A percentile compares a stretch with the other conserved stretches of the same genome.
These are phyloP conservation scores for Pseudocheirus occidentalis DNA, from an alignment of 2,797 vertebrate genomes.

Conservation along the genomic window DNA sequence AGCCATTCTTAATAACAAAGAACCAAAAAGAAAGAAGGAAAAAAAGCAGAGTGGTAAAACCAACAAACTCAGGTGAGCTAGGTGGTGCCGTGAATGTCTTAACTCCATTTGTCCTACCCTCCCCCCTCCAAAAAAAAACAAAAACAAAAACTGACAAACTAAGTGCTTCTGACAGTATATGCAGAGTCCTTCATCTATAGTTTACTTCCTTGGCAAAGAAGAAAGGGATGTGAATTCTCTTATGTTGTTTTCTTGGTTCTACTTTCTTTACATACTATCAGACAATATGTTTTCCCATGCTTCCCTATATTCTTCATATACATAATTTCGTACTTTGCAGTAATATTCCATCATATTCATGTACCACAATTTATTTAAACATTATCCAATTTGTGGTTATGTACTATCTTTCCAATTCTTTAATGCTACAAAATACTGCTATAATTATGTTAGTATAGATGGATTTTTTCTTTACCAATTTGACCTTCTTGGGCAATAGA, in stretches of 20 bases:
- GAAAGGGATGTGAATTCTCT: not conserved
- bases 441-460: not conserved
- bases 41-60: not conserved
- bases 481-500: not conserved
- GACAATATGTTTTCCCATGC: not conserved
- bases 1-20: not conserved
- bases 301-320: not conserved
- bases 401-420: not conserved
- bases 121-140: no score
- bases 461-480: not conserved
- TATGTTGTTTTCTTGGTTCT: not conserved
- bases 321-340: no score
- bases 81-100: no score
- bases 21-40: not conserved
- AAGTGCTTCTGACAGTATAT: not conserved
- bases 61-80: no score
- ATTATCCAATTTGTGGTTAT: not conserved
- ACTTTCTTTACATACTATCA: not conserved
- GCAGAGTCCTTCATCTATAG: not conserved
- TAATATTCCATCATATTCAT: not conserved
- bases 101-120: no score
- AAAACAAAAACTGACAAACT: no score
- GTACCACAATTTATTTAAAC: not conserved
- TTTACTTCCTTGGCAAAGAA: not conserved
- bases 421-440: not conserved